Base-by-base conservation (phyloP, 2,888 invertebrate genomes). In the Lomographa bimaculata region DNA sequence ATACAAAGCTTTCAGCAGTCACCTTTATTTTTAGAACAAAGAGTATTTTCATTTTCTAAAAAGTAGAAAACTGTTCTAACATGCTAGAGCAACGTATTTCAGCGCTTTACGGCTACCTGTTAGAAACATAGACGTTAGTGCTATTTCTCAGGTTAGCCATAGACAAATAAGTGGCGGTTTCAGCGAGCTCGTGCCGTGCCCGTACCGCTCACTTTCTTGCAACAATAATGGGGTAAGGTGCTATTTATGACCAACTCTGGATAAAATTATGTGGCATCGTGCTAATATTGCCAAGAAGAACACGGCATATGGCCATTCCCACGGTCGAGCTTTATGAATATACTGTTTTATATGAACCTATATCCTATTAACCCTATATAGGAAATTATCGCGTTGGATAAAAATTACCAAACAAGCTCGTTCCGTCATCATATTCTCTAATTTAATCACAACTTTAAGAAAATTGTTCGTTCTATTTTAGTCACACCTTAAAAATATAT, bases 221-320 rank as follows among this genome's bases (percentile, higher is more conserved):
- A 64, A 65, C 69, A 72, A 73, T 72, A 77, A 75, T 65, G 68
- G 68, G 58, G 62, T 64, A 58, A 64, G 64, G 64, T 63, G 64
- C 48, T 64, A 60, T 79, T 80, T 78, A 79, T 69, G 68, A 54
- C 55, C 65, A 45, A 62, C 54, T 71, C 70, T 71, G 72, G 76
- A 73, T 74, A 71, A 75, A 78, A 78, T 78, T 77, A 80, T 78
- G 72, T 74, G 69, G 60, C 67, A 57, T 64, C 64, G 60, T 64
- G 63, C 67, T 73, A 73, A 79, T 78, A 77, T 75, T 64, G 61
- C 73, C 55, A 61, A 68, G 66, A 73, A 59, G 63, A 68, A 64
- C 61, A 46, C 66, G 49, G 61, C 78, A 70, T 64, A 68, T 71
- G 76, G 60, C 36, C 34, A 37, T 71, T 81, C 79, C 55, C 80